phyloP scores from a whole-genome alignment of 1,140 invertebrate genomes.

The Drosophila tropicalis region DNA sequence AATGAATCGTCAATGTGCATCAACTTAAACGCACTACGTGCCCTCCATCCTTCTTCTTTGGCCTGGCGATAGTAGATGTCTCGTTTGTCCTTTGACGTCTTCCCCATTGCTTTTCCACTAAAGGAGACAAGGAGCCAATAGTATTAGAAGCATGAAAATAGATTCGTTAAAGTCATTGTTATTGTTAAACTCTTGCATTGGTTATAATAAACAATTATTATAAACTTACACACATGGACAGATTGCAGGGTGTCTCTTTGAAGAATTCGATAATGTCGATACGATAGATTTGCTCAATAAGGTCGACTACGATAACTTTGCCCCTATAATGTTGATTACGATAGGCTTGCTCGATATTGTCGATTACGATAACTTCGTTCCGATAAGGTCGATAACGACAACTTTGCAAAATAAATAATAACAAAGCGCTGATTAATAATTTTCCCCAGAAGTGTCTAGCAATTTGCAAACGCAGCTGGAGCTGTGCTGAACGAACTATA shows the following conservation, averaged over 20 bases:
- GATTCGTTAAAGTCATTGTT: too few relatives aligned
- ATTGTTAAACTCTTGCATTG: too few relatives aligned
- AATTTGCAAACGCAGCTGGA: constrained; percentile 1
- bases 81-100: constrained; percentile 98
- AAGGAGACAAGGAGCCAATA: neutral
- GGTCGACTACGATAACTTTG: too few relatives aligned
- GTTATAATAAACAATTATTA: neutral
- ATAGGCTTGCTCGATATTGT: too few relatives aligned
- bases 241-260: too few relatives aligned
- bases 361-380: too few relatives aligned
- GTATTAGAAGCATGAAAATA: too few relatives aligned
- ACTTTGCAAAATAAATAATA: neutral
- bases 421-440: constrained; percentile 1
- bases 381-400: too few relatives aligned
- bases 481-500: neutral
- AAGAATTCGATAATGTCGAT: neutral
- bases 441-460: neutral
- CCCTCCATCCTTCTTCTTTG: constrained; percentile 99
- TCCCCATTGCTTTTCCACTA: constrained; percentile 90
- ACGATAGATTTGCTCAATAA: too few relatives aligned
- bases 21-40: constrained; percentile 99
- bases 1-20: constrained; percentile 98
- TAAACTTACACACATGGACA: neutral
- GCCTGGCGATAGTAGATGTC: constrained; percentile 99
- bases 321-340: too few relatives aligned